A percentile compares a stretch with the other conserved stretches of the same genome.
Evolutionary conservation across 1,140 invertebrate species (phyloP).

Genomic region (Druon quercuslanigerum): DNA sequence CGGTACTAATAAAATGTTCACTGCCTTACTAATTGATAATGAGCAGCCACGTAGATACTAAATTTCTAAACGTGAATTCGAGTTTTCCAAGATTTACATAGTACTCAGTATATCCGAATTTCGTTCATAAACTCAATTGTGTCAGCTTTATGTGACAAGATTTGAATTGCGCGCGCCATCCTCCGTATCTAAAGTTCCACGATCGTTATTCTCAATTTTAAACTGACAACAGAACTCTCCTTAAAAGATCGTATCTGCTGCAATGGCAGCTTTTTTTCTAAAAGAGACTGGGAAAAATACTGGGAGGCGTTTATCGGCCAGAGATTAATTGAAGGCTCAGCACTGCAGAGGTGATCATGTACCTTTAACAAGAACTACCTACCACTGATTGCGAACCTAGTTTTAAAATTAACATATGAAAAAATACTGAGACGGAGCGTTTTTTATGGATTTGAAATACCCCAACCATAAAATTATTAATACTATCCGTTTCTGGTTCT

Average conservation of each 20-base stretch:
- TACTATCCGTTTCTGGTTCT: not conserved
- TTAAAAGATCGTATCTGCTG: not conserved
- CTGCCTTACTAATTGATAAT: constrained; percentile 63
- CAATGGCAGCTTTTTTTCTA: not conserved
- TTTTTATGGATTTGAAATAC: not conserved
- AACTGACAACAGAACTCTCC: not conserved
- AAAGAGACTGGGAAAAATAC: not conserved
- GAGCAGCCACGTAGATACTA: constrained; percentile 51
- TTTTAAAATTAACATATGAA: not conserved
- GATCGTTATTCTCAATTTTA: not conserved
- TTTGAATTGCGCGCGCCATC: constrained; percentile 26
- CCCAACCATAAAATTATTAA: not conserved
- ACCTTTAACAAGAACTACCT: not conserved
- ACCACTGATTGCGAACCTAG: not conserved
- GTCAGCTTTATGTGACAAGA: constrained; percentile 10
- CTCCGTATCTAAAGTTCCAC: constrained; percentile 2
- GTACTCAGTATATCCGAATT: not conserved
- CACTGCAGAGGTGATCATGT: not conserved
- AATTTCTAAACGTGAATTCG: constrained; percentile 1
- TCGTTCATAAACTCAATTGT: not conserved
- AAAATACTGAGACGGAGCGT: not conserved
- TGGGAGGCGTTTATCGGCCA: constrained; percentile 16
- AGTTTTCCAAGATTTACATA: not conserved
- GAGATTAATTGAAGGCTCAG: constrained; percentile 8
- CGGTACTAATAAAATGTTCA: constrained; percentile 3